Evolutionary conservation across 2,797 vertebrate genomes (phyloP), one percentile per base, ranked within the genome.

Genomic region (Coregonus suidteri): DNA sequence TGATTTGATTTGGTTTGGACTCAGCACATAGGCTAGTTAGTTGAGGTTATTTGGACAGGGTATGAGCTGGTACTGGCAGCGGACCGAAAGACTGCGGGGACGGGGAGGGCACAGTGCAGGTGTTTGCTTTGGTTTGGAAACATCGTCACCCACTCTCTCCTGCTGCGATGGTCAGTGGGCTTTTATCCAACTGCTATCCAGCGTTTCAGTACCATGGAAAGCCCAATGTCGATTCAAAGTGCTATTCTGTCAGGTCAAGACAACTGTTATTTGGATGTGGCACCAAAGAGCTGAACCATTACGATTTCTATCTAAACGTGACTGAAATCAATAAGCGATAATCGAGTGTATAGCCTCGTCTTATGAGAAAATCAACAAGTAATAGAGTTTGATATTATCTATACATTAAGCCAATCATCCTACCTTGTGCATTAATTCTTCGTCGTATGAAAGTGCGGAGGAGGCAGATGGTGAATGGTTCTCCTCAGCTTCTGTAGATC

Each of bases 371-470:
- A 34, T 31, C 25, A 30, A 66, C 25, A 66, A 34, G 64, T 34
- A 13, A 30, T 3, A 66, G 3, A 31, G 16, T 18, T 7, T 20
- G n/a, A 18, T 59, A 67, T 5, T 34, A 67, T 52, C 15, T 13
- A n/a, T n/a, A 14, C 2, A 51, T 14, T 2, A 54, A 73, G 13
- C 52, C 6, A 31, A 54, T 20, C n/a, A 59, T 51, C 13, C 71
- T 83, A 92, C 92, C 93, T 93, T 94, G 82, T 93, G 93, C 66
- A 91, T 77, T 25, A 93, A 76, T 0, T 93, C 90, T 77, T 93
- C 89, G 25, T 94, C 87, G 16, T 93, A 94, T 0, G 81, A 68
- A 4, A 85, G 82, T 1, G 85, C 53, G 2, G 86, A 70, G 0
- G 89, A 2, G 41, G 9, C 83, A 1, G 88, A 83, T 80, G 73